phyloP scores from a whole-genome alignment of 2,113 vertebrate species.

The Prunella himalayana region DNA sequence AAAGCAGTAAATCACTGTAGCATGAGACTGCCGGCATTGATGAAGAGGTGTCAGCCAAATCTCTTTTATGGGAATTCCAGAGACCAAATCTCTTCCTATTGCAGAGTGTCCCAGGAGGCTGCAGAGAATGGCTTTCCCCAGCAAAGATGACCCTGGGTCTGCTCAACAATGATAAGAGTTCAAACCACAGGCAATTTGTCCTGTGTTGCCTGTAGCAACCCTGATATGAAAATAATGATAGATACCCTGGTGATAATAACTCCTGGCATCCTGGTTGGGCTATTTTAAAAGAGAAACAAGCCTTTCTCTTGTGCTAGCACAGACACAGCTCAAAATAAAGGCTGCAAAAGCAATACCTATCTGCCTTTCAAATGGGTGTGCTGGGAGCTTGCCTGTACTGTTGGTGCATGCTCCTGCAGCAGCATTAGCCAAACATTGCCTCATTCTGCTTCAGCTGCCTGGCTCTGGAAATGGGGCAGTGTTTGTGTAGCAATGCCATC shows the following conservation, averaged over 20 bases:
- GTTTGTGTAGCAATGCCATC: not conserved
- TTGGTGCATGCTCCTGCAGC: not conserved
- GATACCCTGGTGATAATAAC: not conserved
- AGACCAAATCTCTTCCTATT: not conserved
- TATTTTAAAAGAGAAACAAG: not conserved
- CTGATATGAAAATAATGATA: not conserved
- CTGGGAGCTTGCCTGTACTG: not conserved
- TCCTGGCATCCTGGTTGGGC: not conserved
- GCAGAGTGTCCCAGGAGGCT: not conserved
- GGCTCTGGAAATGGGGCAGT: not conserved
- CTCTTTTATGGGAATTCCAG: conserved; percentile 15
- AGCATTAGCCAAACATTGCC: accelerated
- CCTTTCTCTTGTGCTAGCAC: not conserved
- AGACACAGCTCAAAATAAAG: not conserved
- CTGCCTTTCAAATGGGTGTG: not conserved
- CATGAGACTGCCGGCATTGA: not conserved
- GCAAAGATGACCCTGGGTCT: not conserved
- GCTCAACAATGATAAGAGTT: not conserved
- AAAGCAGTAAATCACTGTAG: not conserved
- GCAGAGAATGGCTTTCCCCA: not conserved
- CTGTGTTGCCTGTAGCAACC: conserved; percentile 4
- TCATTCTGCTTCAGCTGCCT: not conserved
- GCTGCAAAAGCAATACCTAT: not conserved
- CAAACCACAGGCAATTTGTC: not conserved
- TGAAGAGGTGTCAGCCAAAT: not conserved